Percentiles rank a stretch among this genome's conserved stretches.
These are phyloP conservation scores for Meda fulgida DNA, from an alignment of 2,797 vertebrate species.

Conservation along the genomic window DNA sequence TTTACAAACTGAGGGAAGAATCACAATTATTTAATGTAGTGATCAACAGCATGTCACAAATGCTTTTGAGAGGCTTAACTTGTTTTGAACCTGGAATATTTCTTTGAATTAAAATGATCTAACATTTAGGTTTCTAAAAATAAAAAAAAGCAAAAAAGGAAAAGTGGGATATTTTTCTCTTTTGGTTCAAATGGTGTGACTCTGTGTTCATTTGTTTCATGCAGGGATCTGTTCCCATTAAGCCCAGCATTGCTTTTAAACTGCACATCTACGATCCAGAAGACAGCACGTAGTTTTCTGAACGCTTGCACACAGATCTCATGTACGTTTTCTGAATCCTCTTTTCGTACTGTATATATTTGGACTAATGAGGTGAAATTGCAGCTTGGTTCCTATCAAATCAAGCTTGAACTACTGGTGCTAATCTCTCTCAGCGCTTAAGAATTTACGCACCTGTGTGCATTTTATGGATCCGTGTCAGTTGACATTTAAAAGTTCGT, in stretches of 20 bases:
- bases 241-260: conserved; percentile 17
- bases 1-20: not conserved
- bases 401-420: conserved; percentile 14
- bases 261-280: not conserved
- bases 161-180: not conserved
- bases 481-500: conserved; percentile 43
- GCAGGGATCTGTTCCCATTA: conserved; percentile 5
- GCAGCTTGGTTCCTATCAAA: not conserved
- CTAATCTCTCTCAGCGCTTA: conserved; percentile 15
- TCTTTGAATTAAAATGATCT: not conserved
- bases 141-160: not conserved
- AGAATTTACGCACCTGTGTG: conserved; percentile 18
- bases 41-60: not conserved
- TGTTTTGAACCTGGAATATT: not conserved
- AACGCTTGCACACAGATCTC: not conserved
- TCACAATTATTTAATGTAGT: not conserved
- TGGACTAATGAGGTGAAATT: conserved; percentile 15
- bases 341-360: not conserved
- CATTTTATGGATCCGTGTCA: conserved; percentile 34
- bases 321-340: not conserved
- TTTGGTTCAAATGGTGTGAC: not conserved
- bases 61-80: not conserved
- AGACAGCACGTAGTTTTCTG: not conserved
- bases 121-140: not conserved
- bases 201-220: not conserved